These are phyloP conservation scores for Bombyx mori DNA, from an alignment of 1,140 invertebrate genomes.

Conservation along the genomic window ASM3026992v2 NC_085110.1:11565001-11565500, in stretches of 20 bases:
- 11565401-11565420: too few species aligned
- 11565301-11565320: too few species aligned
- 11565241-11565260: constrained; percentile 56
- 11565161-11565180: constrained; percentile 70
- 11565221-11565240: constrained; percentile 67
- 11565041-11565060: constrained; percentile 57
- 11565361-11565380: too few species aligned
- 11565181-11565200: constrained; percentile 63
- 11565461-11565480: too few species aligned
- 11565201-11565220: constrained; percentile 65
- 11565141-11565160: constrained; percentile 73
- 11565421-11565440: too few species aligned
- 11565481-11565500: too few species aligned
- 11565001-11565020: constrained; percentile 9
- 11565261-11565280: constrained; percentile 24
- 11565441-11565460: too few species aligned
- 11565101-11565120: constrained; percentile 66
- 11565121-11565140: constrained; percentile 73
- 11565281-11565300: constrained; percentile 15
- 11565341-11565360: too few species aligned
- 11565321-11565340: constrained; percentile 27
- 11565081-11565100: constrained; percentile 29
- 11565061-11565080: constrained; percentile 21
- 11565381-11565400: too few species aligned
- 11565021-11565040: constrained; percentile 13